These are phyloP conservation scores for Aphaenogaster rudis DNA, from an alignment of 1,140 invertebrate genomes.

Conservation along the genomic window DNA sequence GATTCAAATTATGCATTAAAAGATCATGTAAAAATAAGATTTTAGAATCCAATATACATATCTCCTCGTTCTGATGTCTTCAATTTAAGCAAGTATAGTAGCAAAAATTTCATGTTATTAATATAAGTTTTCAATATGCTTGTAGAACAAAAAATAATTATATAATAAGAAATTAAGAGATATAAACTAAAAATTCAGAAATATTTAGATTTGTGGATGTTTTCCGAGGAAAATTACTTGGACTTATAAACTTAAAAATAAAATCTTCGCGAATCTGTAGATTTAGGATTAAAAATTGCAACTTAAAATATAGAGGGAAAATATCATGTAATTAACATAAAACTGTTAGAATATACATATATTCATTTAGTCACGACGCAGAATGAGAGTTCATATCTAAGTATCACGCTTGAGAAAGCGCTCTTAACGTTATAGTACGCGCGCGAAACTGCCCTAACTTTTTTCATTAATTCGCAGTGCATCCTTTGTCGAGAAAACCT, in stretches of 20 bases:
- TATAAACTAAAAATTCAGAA: not conserved
- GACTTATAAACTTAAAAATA: not conserved
- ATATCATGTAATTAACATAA: not conserved
- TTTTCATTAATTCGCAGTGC: conserved; percentile 54
- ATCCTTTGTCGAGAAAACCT: conserved; percentile 36
- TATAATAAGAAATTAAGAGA: not conserved
- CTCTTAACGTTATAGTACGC: conserved; percentile 14
- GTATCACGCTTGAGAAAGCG: conserved; percentile 24
- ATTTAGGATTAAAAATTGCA: not conserved
- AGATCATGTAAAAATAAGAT: not conserved
- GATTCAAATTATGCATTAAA: not conserved
- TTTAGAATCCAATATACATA: not conserved
- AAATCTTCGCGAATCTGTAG: not conserved
- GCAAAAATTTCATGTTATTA: not conserved
- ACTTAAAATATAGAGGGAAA: not conserved
- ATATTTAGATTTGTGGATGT: not conserved
- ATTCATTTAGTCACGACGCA: conserved; percentile 15
- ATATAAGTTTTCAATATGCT: not conserved
- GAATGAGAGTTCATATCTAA: conserved; percentile 32
- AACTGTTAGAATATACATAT: not conserved
- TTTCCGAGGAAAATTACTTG: not conserved
- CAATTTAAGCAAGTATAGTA: not conserved
- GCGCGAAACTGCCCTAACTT: conserved; percentile 13
- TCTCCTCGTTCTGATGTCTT: not conserved
- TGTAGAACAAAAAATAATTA: not conserved